A percentile compares a stretch with the other conserved stretches of the same genome.
Conservation (phyloP, 2,113 vertebrate species). For the Oenanthe melanoleuca region DNA sequence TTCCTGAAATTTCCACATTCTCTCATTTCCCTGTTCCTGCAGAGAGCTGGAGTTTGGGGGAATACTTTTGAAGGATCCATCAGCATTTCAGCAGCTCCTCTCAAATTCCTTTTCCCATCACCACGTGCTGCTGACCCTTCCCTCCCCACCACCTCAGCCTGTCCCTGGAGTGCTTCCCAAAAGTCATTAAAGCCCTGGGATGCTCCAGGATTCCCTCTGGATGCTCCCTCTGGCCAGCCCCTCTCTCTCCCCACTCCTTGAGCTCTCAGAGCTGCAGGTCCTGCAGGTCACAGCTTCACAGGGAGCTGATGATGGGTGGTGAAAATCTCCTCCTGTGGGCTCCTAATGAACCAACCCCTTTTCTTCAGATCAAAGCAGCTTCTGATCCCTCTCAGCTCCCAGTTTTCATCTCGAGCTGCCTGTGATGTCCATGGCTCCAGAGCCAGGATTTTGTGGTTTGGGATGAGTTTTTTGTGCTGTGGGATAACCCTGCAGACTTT, state of each 20-base stretch:
- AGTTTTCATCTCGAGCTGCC: not conserved
- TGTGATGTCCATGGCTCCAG: not conserved
- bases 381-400: not conserved
- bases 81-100: not conserved
- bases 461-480: not conserved
- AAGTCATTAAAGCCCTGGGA: not conserved
- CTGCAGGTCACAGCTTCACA: not conserved
- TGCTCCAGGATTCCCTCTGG: not conserved
- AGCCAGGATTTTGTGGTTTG: not conserved
- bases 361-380: not conserved
- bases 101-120: not conserved
- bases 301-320: fast-evolving
- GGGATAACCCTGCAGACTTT: not conserved
- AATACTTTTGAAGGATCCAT: not conserved
- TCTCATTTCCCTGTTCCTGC: not conserved
- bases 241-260: fast-evolving
- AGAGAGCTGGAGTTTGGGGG: not conserved
- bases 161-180: not conserved
- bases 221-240: not conserved
- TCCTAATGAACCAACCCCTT: not conserved
- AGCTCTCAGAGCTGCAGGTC: not conserved
- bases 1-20: not conserved
- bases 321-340: not conserved
- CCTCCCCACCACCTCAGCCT: not conserved
- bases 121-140: not conserved